phyloP scores from a whole-genome alignment of 2,888 invertebrate species.

The Timandra comae region DNA sequence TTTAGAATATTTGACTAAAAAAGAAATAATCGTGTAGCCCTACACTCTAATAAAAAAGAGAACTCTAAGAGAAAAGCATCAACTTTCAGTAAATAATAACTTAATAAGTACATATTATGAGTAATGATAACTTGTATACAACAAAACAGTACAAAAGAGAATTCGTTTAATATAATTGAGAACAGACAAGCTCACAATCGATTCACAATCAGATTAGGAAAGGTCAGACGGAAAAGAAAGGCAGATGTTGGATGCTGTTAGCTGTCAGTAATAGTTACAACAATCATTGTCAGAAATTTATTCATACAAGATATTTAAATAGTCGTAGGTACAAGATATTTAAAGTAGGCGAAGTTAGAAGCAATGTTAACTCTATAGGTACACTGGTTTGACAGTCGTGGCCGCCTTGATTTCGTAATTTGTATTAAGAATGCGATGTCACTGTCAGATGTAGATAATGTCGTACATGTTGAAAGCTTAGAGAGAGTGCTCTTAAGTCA shows the following conservation, averaged over 20 bases:
- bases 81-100: too few species aligned
- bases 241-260: slow-evolving; percentile 32
- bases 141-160: too few species aligned
- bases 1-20: too few species aligned
- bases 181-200: slow-evolving; percentile 8
- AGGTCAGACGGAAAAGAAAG: slow-evolving; percentile 23
- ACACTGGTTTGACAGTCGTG: too few species aligned
- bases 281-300: too few species aligned
- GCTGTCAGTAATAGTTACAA: slow-evolving; percentile 21
- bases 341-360: too few species aligned
- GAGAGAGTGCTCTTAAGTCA: slow-evolving; percentile 20
- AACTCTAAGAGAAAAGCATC: too few species aligned
- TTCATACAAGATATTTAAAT: too few species aligned
- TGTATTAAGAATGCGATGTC: slow-evolving; percentile 24
- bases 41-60: neutral
- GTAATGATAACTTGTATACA: too few species aligned
- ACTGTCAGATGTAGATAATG: slow-evolving; percentile 26
- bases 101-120: too few species aligned
- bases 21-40: slow-evolving; percentile 6
- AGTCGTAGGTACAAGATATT: too few species aligned
- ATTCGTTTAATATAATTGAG: slow-evolving; percentile 4
- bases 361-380: too few species aligned
- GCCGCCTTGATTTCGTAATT: slow-evolving; percentile 36
- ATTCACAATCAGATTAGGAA: slow-evolving; percentile 12
- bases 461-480: slow-evolving; percentile 27